Evolutionary conservation across 2,888 invertebrate genomes (phyloP).

Genomic region (Rotaria magnacalcarata): DNA sequence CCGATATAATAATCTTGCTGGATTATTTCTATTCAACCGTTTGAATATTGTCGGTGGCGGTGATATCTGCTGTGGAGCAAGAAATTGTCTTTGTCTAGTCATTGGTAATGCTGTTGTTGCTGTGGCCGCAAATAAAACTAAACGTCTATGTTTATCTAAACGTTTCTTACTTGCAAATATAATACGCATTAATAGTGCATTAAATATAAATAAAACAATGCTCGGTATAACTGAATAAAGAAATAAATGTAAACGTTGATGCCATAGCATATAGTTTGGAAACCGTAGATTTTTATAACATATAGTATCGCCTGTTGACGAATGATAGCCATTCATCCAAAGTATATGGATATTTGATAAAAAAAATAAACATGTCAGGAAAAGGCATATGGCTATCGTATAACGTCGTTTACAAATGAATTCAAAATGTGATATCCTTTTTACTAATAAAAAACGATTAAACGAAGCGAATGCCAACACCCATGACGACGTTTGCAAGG

Average conservation of each 20-base stretch:
- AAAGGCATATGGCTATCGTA: not conserved
- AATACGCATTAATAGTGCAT: not conserved
- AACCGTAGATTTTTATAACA: not conserved
- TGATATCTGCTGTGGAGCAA: not conserved
- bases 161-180: constrained; percentile 26
- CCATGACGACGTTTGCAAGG: constrained; percentile 44
- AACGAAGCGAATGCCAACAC: constrained; percentile 39
- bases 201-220: constrained; percentile 12
- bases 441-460: constrained; percentile 39
- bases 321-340: not conserved
- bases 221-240: not conserved
- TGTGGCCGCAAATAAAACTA: not conserved
- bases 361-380: not conserved
- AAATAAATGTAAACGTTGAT: constrained; percentile 31
- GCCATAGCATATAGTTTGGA: not conserved
- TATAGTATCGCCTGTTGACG: not conserved
- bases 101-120: not conserved
- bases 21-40: not conserved
- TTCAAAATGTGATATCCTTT: not conserved
- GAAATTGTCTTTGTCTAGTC: not conserved
- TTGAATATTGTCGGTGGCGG: too few species aligned
- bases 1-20: not conserved
- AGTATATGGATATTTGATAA: not conserved
- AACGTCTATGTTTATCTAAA: not conserved
- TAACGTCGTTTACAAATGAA: constrained; percentile 26